phyloP scores from a whole-genome alignment of 1,140 invertebrate species.

The Drosophila malerkotliana region DNA sequence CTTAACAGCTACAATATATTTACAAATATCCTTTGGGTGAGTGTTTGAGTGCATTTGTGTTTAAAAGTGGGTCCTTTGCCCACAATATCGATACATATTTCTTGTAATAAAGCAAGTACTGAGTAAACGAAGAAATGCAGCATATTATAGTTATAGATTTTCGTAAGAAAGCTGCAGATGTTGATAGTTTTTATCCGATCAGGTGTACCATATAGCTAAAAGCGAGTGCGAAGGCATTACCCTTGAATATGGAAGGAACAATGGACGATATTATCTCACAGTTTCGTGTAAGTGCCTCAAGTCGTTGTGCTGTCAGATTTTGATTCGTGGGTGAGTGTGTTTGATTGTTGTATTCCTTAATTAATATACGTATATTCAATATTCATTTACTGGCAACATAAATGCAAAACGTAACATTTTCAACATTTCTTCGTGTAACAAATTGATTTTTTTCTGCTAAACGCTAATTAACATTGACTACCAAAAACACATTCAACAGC shows the following conservation, averaged over 20 bases:
- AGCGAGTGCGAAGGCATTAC: conserved; percentile 63
- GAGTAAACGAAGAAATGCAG: conserved; percentile 37
- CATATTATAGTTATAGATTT: conserved; percentile 42
- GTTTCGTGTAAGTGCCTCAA: conserved; percentile 13
- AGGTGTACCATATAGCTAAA: conserved; percentile 46
- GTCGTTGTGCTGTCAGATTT: conserved; percentile 49
- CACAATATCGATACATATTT: conserved; percentile 22
- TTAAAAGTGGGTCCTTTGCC: conserved; percentile 13
- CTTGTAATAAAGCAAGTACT: conserved; percentile 31
- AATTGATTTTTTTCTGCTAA: conserved; percentile 32
- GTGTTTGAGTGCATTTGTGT: conserved; percentile 21
- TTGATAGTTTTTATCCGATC: conserved; percentile 25
- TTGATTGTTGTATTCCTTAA: conserved; percentile 21
- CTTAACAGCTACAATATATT: conserved; percentile 68
- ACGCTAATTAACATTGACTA: conserved; percentile 64
- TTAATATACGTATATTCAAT: conserved; percentile 38
- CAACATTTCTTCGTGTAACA: conserved; percentile 53
- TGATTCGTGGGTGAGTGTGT: conserved; percentile 24
- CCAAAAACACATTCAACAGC: conserved; percentile 62
- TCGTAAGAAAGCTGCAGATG: conserved; percentile 31
- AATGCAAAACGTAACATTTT: conserved; percentile 67
- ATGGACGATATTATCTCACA: conserved; percentile 75
- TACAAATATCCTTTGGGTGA: conserved; percentile 64
- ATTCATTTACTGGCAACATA: conserved; percentile 63
- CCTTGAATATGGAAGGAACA: conserved; percentile 74